Base-by-base conservation (phyloP, 2,888 invertebrate genomes). In the Bellardia pandia region DNA sequence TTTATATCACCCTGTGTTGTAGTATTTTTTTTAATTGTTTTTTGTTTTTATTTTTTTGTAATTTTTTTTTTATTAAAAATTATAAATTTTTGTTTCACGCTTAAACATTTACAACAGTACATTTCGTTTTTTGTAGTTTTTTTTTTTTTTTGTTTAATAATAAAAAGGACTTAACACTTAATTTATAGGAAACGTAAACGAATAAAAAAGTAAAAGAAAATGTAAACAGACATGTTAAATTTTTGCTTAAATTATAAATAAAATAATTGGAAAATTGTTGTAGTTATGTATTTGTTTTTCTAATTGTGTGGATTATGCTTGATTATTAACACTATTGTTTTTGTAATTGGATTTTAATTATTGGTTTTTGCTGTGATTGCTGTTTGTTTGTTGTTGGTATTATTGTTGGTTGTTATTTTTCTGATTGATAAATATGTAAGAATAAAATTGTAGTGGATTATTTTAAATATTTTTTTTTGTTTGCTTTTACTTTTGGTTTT, bases 1-100 rank as follows among this genome's bases (percentile, higher is more conserved):
- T 92, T 91, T 90, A 91, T 93, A 92, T 92, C 92, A 93, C 92
- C 92, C 92, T 92, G 92, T 92, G 91, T 92, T 92, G 92, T 92
- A 91, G 91, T 91, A 88, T 89, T 89, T 88, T 90, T 86, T 64
- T 58, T 48, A 83, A 64, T 42, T 53, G 3, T 69, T 68, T 60
- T 51, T 60, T 56, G 51, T 42, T 37, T 69, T 69, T 71, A 23
- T 23, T 72, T 64, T 37, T 71, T 74, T 58, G 8, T 23, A 58
- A 51, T 79, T 72, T 64, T 16, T 64, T 16, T 75, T 16, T 75
- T 71, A 75, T 76, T 72, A 72, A 81, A 85, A 82, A 86, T 79
- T 81, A 72, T 76, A 71, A 72, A 40, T 72, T 48, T 40, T 68
- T 58, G 51, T 42, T 75, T 62, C 6, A 78, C 88, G 86, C 90